Base-by-base conservation (phyloP, 2,797 vertebrate genomes). In the Tarsius wallacei region DNA sequence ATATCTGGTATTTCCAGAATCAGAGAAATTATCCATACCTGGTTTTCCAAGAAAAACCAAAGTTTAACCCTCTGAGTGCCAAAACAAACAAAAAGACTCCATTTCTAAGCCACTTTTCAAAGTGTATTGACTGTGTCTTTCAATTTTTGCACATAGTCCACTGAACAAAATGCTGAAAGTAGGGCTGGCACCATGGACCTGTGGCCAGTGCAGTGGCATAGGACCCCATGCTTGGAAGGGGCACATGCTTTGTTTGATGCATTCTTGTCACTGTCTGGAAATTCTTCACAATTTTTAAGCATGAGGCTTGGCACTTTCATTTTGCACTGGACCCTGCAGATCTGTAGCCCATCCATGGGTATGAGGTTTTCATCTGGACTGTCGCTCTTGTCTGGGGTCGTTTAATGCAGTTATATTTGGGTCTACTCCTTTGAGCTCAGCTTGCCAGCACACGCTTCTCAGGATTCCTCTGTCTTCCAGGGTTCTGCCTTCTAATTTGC, bases 401-500 rank as follows among this genome's bases (percentile, higher is more conserved):
- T 68, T 42, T 31, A 55, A 13, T 5, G 26, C 5, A 33, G 53
- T 5, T 1, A 7, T 57, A 2, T 31, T 12, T 71, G 19, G 22
- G 7, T 64, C 47, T 74, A 49, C 31, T 80, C 28, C 2, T 68
- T 74, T 64, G 47, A 24, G 31, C n/a, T 90, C 70, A 49, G 82
- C 63, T 70, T 77, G 33, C 66, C 42, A 31, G 49, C 24, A 2
- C 14, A 14, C 42, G 14, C 26, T 73, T 90, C 74, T 86, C 77
- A 80, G 68, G 28, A 24, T 5, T 14, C 57, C 51, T 83, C 71
- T 70, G 47, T 70, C 64, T 76, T 93, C 59, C 64, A 82, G 78
- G n/a, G 31, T 57, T 91, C 68, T 82, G 83, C 83, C 51, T 84
- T 86, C 78, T 80, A 53, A 82, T 85, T 91, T 87, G 63, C 71